These are phyloP conservation scores for Scalopus aquaticus DNA, from an alignment of 2,113 vertebrate species.

Conservation along the genomic window DNA sequence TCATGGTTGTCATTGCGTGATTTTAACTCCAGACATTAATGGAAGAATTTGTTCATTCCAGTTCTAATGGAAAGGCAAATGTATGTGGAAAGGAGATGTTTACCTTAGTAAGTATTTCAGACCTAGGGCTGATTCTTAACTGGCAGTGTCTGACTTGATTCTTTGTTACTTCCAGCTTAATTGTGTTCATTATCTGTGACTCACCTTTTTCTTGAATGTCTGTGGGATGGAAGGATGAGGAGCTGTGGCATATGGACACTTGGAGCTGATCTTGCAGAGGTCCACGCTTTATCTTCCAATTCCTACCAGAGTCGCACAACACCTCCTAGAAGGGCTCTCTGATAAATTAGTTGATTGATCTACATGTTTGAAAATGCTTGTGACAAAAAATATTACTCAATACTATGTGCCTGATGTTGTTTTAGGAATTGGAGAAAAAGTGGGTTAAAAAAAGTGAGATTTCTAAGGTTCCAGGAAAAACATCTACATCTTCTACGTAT, in stretches of 20 bases:
- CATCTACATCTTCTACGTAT: background rate
- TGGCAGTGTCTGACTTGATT: background rate
- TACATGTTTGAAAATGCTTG: background rate
- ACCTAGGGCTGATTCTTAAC: background rate
- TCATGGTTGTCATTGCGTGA: background rate
- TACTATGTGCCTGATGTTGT: background rate
- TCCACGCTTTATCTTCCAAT: background rate
- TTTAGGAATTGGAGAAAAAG: background rate
- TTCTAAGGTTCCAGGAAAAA: background rate
- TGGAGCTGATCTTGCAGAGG: background rate
- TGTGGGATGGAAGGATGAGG: background rate
- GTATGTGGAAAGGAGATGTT: background rate
- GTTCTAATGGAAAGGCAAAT: slow-evolving; percentile 34
- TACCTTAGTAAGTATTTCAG: background rate
- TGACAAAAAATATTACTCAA: background rate
- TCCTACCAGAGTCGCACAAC: background rate
- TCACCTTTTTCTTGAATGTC: background rate
- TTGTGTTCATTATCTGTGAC: background rate
- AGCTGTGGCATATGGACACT: background rate
- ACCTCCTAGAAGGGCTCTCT: background rate
- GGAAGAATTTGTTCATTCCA: slow-evolving; percentile 2
- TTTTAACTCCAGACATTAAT: background rate
- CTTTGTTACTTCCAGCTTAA: background rate
- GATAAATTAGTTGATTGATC: background rate
- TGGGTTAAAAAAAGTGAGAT: background rate